phyloP scores from a whole-genome alignment of 2,113 vertebrate genomes.

The Colinus virginianus region DNA sequence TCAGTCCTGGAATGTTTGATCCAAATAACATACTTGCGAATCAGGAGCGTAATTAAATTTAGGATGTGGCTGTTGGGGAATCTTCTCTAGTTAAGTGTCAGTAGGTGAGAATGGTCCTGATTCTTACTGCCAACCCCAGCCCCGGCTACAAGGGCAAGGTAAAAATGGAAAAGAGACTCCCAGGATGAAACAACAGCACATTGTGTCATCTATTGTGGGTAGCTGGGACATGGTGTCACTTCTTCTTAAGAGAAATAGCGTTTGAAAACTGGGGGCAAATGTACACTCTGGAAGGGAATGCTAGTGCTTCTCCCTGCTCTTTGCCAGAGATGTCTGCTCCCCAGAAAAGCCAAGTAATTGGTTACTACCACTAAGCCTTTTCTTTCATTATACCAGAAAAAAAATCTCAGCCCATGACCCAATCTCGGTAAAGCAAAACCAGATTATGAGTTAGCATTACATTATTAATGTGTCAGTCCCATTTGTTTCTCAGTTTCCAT shows the following conservation, averaged over 20 bases:
- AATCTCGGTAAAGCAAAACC: neutral
- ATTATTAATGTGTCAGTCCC: slow-evolving; percentile 23
- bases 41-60: slow-evolving; percentile 17
- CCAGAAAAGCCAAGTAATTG: neutral
- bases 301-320: neutral
- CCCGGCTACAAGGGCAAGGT: neutral
- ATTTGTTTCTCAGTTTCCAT: slow-evolving; percentile 62
- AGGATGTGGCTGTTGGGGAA: neutral
- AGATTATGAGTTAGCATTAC: slow-evolving; percentile 25
- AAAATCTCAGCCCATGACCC: neutral
- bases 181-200: neutral
- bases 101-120: neutral
- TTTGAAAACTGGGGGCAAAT: neutral
- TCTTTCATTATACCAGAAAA: neutral
- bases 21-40: slow-evolving; percentile 2
- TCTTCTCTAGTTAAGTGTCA: neutral
- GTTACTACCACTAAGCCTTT: neutral
- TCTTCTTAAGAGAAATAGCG: neutral
- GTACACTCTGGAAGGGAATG: neutral
- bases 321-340: neutral
- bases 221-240: neutral
- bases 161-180: neutral
- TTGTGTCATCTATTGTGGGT: neutral
- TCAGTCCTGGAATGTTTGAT: slow-evolving; percentile 8
- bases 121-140: neutral